Evolutionary conservation across 2,888 invertebrate species (phyloP).

Genomic region (Aradus depressus): DNA sequence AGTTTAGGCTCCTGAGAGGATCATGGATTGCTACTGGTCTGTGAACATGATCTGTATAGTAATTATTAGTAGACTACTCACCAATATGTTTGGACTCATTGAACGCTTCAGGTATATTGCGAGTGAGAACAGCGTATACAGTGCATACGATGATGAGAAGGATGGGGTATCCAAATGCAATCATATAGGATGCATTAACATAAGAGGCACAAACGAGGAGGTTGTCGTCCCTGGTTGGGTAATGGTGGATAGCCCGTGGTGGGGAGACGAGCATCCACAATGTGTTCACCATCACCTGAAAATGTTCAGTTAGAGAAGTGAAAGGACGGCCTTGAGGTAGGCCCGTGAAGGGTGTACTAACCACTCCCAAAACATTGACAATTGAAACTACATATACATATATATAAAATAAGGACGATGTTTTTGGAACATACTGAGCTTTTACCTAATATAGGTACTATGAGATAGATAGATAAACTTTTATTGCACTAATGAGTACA

Average conservation of each 20-base stretch:
- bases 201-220: constrained; percentile 85
- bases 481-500: too few species aligned
- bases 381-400: too few species aligned
- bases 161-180: constrained; percentile 88
- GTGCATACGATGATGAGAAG: constrained; percentile 87
- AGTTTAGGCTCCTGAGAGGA: too few species aligned
- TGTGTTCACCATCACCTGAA: constrained; percentile 70
- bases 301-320: too few species aligned
- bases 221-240: constrained; percentile 84
- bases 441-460: too few species aligned
- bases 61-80: constrained; percentile 29
- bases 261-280: constrained; percentile 89
- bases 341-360: too few species aligned
- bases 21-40: too few species aligned
- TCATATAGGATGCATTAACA: constrained; percentile 85
- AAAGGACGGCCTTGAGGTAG: too few species aligned
- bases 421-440: too few species aligned
- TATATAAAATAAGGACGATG: too few species aligned
- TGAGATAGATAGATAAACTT: too few species aligned
- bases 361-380: too few species aligned
- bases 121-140: constrained; percentile 87
- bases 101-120: constrained; percentile 97
- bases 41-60: not conserved
- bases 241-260: constrained; percentile 80
- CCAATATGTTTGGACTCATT: constrained; percentile 97